Evolutionary conservation across 2,888 invertebrate genomes (phyloP).

Genomic region (Tenthredo scrophulariae): DNA sequence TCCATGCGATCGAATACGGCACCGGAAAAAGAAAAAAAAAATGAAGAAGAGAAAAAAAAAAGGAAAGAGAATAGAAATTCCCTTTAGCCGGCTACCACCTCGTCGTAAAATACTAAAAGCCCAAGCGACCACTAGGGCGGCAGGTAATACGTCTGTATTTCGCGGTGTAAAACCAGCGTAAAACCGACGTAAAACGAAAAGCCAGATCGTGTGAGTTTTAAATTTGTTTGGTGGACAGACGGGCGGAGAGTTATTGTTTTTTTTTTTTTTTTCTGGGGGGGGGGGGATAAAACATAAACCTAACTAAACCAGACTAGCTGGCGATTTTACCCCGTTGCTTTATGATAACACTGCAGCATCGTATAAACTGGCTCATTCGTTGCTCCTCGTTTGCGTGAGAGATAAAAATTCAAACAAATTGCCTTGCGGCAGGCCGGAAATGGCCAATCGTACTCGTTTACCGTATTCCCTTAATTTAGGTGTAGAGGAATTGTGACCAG

Average conservation of each 20-base stretch:
- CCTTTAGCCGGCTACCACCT: slow-evolving; percentile 30
- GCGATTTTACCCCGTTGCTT: slow-evolving; percentile 13
- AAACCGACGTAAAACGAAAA: slow-evolving; percentile 41
- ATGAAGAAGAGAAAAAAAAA: background rate
- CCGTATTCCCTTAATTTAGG: slow-evolving; percentile 33
- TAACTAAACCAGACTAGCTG: background rate
- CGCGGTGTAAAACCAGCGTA: slow-evolving; percentile 35
- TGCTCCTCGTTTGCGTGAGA: background rate
- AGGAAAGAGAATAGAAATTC: background rate
- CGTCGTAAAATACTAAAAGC: slow-evolving; percentile 50
- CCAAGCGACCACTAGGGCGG: slow-evolving; percentile 23
- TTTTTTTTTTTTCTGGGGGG: background rate
- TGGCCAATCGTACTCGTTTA: slow-evolving; percentile 29
- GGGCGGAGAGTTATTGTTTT: background rate
- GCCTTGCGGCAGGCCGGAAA: slow-evolving; percentile 20
- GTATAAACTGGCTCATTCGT: slow-evolving; percentile 10
- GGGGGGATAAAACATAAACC: background rate
- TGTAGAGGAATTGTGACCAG: background rate
- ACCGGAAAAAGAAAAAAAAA: background rate
- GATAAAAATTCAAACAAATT: slow-evolving; percentile 27
- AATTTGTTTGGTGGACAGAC: background rate
- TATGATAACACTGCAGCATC: slow-evolving; percentile 23
- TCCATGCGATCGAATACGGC: slow-evolving; percentile 20
- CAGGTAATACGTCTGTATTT: slow-evolving; percentile 47
- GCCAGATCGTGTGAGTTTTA: slow-evolving; percentile 13